These are phyloP conservation scores for Branchellion lobata DNA, from an alignment of 2,888 invertebrate species.

Conservation along the genomic window DNA sequence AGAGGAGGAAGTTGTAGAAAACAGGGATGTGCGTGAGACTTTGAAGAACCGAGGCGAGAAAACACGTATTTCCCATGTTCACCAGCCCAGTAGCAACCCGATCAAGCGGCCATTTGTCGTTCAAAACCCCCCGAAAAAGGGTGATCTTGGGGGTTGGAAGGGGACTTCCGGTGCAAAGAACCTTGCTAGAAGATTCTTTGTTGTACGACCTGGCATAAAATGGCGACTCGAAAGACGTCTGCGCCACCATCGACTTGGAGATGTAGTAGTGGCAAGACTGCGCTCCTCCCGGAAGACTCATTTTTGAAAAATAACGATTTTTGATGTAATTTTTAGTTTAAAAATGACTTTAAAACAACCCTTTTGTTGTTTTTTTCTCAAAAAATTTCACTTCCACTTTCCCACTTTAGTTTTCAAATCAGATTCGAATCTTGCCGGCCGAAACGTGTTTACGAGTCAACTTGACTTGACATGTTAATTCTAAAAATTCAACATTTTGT, in stretches of 20 bases:
- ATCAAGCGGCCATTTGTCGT: conserved; percentile 2
- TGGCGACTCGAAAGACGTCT: neutral
- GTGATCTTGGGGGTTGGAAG: neutral
- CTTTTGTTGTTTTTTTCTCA: neutral
- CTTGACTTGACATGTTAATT: too few relatives aligned
- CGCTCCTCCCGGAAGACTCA: conserved; percentile 13
- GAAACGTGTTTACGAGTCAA: conserved; percentile 1
- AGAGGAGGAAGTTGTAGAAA: conserved; percentile 3
- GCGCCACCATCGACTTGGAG: neutral
- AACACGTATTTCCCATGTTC: conserved; percentile 35
- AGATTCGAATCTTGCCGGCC: conserved; percentile 16
- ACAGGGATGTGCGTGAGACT: conserved; percentile 24
- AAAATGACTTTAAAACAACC: neutral
- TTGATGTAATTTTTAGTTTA: neutral
- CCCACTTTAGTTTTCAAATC: neutral
- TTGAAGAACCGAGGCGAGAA: conserved; percentile 21
- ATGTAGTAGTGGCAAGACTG: conserved; percentile 4
- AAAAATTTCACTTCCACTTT: neutral
- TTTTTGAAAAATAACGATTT: neutral
- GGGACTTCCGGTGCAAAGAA: neutral
- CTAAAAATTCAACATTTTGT: too few relatives aligned
- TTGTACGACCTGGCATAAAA: neutral
- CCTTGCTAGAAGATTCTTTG: neutral
- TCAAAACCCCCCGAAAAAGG: neutral
- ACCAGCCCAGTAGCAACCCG: conserved; percentile 3